Conservation (phyloP, 2,113 vertebrate species). For the Sinosuthora webbiana region DNA sequence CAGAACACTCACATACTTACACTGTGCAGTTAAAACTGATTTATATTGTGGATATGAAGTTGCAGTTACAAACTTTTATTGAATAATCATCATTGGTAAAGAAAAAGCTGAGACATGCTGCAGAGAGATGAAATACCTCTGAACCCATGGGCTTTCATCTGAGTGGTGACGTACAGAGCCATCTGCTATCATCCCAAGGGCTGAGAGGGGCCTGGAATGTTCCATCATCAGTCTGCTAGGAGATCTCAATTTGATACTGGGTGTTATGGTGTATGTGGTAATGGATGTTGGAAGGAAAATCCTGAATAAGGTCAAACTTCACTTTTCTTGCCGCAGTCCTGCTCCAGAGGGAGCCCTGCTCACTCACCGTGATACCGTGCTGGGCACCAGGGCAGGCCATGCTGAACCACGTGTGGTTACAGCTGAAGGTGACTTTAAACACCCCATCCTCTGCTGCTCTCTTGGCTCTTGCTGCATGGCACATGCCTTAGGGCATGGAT, state of each 20-base stretch:
- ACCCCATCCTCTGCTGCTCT: not conserved
- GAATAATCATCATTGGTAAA: not conserved
- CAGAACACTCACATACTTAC: slow-evolving; percentile 16
- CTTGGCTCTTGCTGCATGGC: not conserved
- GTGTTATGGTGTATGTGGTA: not conserved
- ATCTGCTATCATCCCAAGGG: not conserved
- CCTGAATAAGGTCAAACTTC: not conserved
- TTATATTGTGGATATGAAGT: slow-evolving; percentile 42
- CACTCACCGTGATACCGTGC: rapidly evolving
- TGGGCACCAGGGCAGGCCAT: rapidly evolving
- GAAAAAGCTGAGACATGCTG: not conserved
- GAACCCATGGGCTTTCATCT: not conserved
- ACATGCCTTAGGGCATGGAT: not conserved
- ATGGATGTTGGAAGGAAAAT: not conserved
- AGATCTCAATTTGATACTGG: not conserved
- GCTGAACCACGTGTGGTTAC: not conserved
- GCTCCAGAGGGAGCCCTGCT: not conserved
- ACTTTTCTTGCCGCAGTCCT: not conserved
- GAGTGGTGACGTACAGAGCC: not conserved
- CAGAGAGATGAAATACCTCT: not conserved
- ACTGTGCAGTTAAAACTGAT: not conserved
- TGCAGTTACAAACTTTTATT: slow-evolving; percentile 28
- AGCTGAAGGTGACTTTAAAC: not conserved
- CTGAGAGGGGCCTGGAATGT: not conserved
- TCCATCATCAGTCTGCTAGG: not conserved